phyloP scores from a whole-genome alignment of 2,888 invertebrate genomes.

The Drosophila macrospina region DNA sequence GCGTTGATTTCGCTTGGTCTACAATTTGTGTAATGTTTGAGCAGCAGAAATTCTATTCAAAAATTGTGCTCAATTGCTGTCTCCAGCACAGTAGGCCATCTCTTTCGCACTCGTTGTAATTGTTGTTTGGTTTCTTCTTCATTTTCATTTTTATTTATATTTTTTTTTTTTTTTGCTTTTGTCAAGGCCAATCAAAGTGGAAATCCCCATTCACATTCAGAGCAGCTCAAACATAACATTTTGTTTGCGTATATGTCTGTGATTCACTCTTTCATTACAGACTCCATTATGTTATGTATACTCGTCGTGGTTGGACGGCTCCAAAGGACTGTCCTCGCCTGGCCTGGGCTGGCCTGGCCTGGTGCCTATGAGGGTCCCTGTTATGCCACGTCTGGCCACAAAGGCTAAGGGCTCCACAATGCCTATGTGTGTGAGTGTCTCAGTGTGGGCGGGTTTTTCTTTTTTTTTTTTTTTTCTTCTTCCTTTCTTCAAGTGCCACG shows the following conservation, averaged over 20 bases:
- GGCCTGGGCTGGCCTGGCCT: slow-evolving; percentile 2
- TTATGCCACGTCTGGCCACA: slow-evolving; percentile 25
- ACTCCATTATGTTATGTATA: slow-evolving; percentile 49
- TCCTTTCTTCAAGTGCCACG: slow-evolving; percentile 40
- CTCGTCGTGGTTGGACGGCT: slow-evolving; percentile 5
- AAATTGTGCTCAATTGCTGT: slow-evolving; percentile 28
- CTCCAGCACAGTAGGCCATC: background rate
- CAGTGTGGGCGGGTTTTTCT: slow-evolving; percentile 11
- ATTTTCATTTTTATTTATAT: too few species aligned
- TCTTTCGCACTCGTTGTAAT: background rate
- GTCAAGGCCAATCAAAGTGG: slow-evolving; percentile 64
- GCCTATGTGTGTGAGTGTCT: slow-evolving; percentile 14
- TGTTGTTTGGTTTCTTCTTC: background rate
- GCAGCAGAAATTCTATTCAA: slow-evolving; percentile 27
- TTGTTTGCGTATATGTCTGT: slow-evolving; percentile 49
- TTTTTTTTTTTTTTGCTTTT: slow-evolving; percentile 17
- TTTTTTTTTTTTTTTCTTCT: background rate
- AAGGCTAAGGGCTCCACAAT: slow-evolving; percentile 19
- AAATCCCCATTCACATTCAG: slow-evolving; percentile 40
- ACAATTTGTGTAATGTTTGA: slow-evolving; percentile 35
- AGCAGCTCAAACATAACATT: slow-evolving; percentile 35
- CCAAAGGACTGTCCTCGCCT: slow-evolving; percentile 12
- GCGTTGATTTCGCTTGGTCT: slow-evolving; percentile 5
- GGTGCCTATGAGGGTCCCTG: slow-evolving; percentile 12
- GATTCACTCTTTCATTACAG: slow-evolving; percentile 66